Conservation (phyloP, 2,113 vertebrate species). For the Myotis brandtii region DNA sequence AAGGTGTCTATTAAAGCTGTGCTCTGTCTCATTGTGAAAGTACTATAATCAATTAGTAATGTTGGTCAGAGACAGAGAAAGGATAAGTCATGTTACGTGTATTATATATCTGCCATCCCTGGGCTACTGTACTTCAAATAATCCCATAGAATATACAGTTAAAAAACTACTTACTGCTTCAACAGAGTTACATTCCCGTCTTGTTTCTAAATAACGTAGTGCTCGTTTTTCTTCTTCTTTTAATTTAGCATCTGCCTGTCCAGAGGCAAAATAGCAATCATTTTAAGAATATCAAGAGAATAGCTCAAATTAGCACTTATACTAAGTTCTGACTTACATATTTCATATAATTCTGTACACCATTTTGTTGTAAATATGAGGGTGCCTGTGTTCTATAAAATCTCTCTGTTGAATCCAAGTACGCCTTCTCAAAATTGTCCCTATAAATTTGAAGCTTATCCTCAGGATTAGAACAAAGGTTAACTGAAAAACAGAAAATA, state of each 20-base stretch:
- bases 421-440: conserved; percentile 99
- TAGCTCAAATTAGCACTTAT: conserved; percentile 58
- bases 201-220: conserved; percentile 97
- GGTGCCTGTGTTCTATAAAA: conserved; percentile 99
- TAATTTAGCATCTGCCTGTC: conserved; percentile 98
- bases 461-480: conserved; percentile 98
- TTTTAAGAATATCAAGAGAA: conserved; percentile 80
- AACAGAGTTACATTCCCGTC: conserved; percentile 98
- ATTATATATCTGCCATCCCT: background rate
- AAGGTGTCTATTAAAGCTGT: background rate
- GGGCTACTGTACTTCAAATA: background rate
- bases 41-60: background rate
- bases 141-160: conserved; percentile 29
- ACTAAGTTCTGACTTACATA: conserved; percentile 92
- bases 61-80: background rate
- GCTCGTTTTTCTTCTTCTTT: conserved; percentile 99
- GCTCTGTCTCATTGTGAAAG: background rate
- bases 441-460: conserved; percentile 99
- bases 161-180: conserved; percentile 94
- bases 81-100: background rate
- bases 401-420: conserved; percentile 98
- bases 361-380: conserved; percentile 98
- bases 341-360: conserved; percentile 99
- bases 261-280: conserved; percentile 86
- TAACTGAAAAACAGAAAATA: conserved; percentile 92